These are phyloP conservation scores for Pyrochroa serraticornis DNA, from an alignment of 2,888 invertebrate species.

Conservation along the genomic window DNA sequence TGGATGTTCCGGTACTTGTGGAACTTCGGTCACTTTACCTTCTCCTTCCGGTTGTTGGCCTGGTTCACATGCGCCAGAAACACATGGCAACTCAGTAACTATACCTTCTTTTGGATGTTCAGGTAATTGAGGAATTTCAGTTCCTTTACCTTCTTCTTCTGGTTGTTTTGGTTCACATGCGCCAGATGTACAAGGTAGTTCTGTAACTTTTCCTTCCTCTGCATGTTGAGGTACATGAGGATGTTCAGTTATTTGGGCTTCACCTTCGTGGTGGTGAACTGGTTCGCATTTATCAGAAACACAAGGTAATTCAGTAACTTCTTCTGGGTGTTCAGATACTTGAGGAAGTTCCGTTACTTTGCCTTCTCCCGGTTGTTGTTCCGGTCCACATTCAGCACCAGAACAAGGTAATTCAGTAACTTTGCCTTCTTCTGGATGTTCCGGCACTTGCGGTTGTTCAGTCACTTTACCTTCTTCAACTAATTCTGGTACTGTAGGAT, in stretches of 20 bases:
- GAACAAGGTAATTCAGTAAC: too few species aligned
- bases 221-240: conserved; percentile 9
- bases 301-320: not conserved
- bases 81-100: not conserved
- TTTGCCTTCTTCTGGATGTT: conserved; percentile 4
- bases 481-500: not conserved
- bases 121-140: not conserved
- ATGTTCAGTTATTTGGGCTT: not conserved
- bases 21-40: not conserved
- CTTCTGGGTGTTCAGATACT: not conserved
- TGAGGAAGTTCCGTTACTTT: not conserved
- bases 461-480: not conserved
- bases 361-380: not conserved
- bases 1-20: conserved; percentile 8
- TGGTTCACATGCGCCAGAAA: not conserved
- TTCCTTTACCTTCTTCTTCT: not conserved
- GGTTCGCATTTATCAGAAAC: not conserved
- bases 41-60: too few species aligned
- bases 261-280: too few species aligned
- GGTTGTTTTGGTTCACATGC: too few species aligned
- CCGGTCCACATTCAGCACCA: too few species aligned
- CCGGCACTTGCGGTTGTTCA: not conserved
- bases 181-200: too few species aligned
- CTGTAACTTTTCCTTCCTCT: not conserved
- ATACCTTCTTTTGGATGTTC: not conserved